Evolutionary conservation across 2,888 invertebrate species (phyloP).

Genomic region (Dinocampus coccinellae): DNA sequence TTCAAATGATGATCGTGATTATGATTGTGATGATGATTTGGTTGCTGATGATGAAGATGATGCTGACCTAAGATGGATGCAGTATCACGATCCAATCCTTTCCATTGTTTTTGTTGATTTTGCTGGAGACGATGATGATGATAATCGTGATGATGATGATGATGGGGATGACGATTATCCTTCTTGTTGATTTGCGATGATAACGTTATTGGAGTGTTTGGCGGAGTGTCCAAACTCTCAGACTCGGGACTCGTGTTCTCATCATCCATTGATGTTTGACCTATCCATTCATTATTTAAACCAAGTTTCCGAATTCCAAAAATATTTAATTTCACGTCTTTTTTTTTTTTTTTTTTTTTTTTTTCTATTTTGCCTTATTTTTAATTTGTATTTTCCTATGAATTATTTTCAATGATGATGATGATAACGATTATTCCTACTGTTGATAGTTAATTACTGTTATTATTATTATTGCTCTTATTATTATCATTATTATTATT

Average conservation of each 20-base stretch:
- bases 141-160: slow-evolving; percentile 61
- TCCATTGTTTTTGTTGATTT: slow-evolving; percentile 63
- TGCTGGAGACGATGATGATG: slow-evolving; percentile 60
- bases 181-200: slow-evolving; percentile 61
- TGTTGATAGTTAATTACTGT: no score
- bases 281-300: slow-evolving; percentile 69
- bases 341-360: slow-evolving; percentile 50
- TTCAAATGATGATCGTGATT: slow-evolving; percentile 65
- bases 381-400: slow-evolving; percentile 33
- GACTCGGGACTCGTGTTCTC: slow-evolving; percentile 61
- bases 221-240: slow-evolving; percentile 67
- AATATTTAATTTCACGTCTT: slow-evolving; percentile 58
- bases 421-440: no score
- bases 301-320: slow-evolving; percentile 49
- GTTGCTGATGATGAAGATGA: slow-evolving; percentile 71
- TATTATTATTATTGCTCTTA: no score
- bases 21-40: slow-evolving; percentile 70
- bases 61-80: slow-evolving; percentile 53
- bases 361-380: slow-evolving; percentile 29
- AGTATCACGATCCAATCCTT: slow-evolving; percentile 50
- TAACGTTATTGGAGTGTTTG: slow-evolving; percentile 67
- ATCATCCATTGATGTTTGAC: slow-evolving; percentile 68
- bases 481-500: no score
- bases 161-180: slow-evolving; percentile 67
- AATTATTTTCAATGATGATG: no score